Conservation (phyloP, 2,113 vertebrate species). For the Tursiops truncatus region DNA sequence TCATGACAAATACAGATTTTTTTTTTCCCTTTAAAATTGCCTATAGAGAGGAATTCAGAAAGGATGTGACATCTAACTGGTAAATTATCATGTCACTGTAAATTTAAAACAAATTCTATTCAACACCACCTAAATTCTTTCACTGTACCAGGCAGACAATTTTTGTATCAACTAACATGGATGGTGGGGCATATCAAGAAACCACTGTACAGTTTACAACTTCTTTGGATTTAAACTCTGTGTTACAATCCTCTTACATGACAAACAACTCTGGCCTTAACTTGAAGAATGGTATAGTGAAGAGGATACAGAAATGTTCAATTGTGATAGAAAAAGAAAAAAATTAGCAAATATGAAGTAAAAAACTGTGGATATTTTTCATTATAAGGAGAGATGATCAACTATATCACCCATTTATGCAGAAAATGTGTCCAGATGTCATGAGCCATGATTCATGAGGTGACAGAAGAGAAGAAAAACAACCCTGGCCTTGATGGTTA, state of each 20-base stretch:
- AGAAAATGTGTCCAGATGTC: conserved; percentile 57
- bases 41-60: conserved; percentile 23
- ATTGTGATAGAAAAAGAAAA: not conserved
- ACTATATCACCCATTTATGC: not conserved
- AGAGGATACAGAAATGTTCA: not conserved
- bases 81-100: not conserved
- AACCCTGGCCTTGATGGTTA: not conserved
- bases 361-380: not conserved
- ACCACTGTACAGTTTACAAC: not conserved
- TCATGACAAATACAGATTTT: not conserved
- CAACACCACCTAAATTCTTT: not conserved
- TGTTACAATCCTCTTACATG: not conserved
- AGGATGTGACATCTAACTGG: not conserved
- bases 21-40: not conserved
- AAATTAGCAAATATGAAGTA: not conserved
- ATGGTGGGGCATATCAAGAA: not conserved
- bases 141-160: not conserved
- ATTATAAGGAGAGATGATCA: conserved; percentile 37
- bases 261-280: not conserved
- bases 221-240: not conserved
- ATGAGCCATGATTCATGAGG: conserved; percentile 46
- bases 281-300: not conserved
- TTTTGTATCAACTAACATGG: not conserved
- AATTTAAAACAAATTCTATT: conserved; percentile 9
- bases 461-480: conserved; percentile 57